Evolutionary conservation across 2,797 vertebrate species (phyloP).

Genomic region (Poeciliopsis presidionis): DNA sequence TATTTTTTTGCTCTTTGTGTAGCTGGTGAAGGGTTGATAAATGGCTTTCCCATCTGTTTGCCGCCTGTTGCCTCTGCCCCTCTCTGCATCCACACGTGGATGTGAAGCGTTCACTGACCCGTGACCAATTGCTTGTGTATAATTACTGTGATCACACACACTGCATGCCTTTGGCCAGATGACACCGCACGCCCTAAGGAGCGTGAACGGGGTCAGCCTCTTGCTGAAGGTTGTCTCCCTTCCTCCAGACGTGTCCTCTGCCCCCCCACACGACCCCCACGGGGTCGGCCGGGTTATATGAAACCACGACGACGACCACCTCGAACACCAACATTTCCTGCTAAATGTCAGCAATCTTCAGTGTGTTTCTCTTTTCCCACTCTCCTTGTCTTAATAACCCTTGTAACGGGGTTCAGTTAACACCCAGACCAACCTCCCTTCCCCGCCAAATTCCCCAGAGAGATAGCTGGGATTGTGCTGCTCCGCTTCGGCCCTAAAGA

Average conservation of each 20-base stretch:
- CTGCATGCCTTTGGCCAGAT: conserved; percentile 53
- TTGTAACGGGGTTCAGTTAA: conserved; percentile 66
- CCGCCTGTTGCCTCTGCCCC: conserved; percentile 13
- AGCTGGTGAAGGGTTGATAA: neutral
- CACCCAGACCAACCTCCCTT: conserved; percentile 42
- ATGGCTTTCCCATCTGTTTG: conserved; percentile 14
- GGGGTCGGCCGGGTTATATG: conserved; percentile 27
- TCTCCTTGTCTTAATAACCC: conserved; percentile 59
- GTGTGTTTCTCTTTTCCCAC: conserved; percentile 22
- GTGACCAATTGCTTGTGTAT: conserved; percentile 56
- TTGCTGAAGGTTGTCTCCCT: conserved; percentile 54
- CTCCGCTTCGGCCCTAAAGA: conserved; percentile 52
- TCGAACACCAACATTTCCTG: conserved; percentile 28
- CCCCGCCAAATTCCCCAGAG: conserved; percentile 41
- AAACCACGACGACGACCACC: conserved; percentile 18
- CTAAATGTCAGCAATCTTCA: conserved; percentile 15
- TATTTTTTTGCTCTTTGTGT: neutral
- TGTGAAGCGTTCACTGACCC: conserved; percentile 55
- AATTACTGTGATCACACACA: conserved; percentile 66
- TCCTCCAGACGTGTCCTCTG: conserved; percentile 42
- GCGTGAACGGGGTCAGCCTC: conserved; percentile 49
- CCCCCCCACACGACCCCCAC: neutral
- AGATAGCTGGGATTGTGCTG: conserved; percentile 57
- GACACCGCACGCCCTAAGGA: conserved; percentile 55
- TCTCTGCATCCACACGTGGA: conserved; percentile 30